phyloP scores from a whole-genome alignment of 2,888 invertebrate genomes.

The Harpagoxenus sublaevis region DNA sequence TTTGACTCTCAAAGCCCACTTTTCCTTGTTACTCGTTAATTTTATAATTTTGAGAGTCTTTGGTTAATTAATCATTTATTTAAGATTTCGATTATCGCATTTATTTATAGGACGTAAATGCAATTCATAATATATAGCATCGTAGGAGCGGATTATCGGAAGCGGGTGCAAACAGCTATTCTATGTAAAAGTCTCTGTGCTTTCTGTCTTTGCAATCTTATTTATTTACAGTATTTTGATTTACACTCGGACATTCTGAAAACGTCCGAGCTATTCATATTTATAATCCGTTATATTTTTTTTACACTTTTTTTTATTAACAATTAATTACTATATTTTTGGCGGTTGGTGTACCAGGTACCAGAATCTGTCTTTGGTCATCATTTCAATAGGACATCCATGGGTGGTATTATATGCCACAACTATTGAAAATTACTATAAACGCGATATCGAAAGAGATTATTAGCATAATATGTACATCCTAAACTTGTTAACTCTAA shows the following conservation, averaged over 20 bases:
- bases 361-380: conserved; percentile 50
- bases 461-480: conserved; percentile 11
- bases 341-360: conserved; percentile 2
- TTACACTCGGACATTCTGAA: conserved; percentile 47
- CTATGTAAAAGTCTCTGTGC: not conserved
- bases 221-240: conserved; percentile 67
- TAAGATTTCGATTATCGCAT: not conserved
- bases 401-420: not conserved
- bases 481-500: not conserved
- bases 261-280: conserved; percentile 24
- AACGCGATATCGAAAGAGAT: not conserved
- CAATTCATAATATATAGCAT: not conserved
- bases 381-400: conserved; percentile 28
- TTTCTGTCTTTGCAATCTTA: conserved; percentile 29
- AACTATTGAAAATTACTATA: conserved; percentile 14
- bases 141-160: conserved; percentile 4
- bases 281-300: conserved; percentile 18
- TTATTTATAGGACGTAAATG: not conserved
- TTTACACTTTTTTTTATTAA: not conserved
- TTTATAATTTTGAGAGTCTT: too few species aligned
- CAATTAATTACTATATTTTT: conserved; percentile 24
- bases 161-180: conserved; percentile 1
- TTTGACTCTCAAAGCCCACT: too few species aligned
- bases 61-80: too few species aligned
- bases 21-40: too few species aligned